Percentiles rank a stretch among this genome's conserved stretches.
These are phyloP conservation scores for Dermochelys coriacea DNA, from an alignment of 2,797 vertebrate species.

Conservation along the genomic window DNA sequence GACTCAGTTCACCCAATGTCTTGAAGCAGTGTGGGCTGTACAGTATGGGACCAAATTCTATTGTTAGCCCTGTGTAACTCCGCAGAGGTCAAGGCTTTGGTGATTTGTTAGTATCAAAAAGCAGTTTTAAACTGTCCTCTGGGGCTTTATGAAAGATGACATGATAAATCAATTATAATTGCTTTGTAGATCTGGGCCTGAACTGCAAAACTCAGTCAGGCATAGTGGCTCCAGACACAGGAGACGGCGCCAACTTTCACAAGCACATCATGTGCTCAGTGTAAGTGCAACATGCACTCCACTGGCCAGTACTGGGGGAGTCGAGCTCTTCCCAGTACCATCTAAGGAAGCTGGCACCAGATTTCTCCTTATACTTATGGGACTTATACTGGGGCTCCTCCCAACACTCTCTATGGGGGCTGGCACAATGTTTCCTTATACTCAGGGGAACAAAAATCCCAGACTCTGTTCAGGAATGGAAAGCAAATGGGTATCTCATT, in stretches of 20 bases:
- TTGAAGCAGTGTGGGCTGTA: neutral
- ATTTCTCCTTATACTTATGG: neutral
- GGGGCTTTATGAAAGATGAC: neutral
- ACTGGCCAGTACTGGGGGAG: neutral
- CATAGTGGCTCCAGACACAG: neutral
- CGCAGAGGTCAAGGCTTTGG: neutral
- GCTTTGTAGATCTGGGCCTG: neutral
- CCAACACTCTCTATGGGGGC: neutral
- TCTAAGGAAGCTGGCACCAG: neutral
- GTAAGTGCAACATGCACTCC: neutral
- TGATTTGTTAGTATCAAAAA: slow-evolving; percentile 3
- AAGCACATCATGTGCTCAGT: neutral
- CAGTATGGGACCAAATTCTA: slow-evolving; percentile 1
- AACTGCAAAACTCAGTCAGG: slow-evolving; percentile 1
- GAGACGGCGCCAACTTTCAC: slow-evolving; percentile 3
- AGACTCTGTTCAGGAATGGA: neutral
- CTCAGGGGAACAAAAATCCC: neutral
- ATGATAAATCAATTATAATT: neutral
- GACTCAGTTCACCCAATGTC: neutral
- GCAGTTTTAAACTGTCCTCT: neutral
- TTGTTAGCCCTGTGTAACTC: neutral
- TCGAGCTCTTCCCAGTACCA: neutral
- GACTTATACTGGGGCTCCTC: neutral
- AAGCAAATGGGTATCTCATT: neutral
- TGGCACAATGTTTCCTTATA: neutral